These are phyloP conservation scores for Phocoena sinus DNA, from an alignment of 2,113 vertebrate species.

Conservation along the genomic window DNA sequence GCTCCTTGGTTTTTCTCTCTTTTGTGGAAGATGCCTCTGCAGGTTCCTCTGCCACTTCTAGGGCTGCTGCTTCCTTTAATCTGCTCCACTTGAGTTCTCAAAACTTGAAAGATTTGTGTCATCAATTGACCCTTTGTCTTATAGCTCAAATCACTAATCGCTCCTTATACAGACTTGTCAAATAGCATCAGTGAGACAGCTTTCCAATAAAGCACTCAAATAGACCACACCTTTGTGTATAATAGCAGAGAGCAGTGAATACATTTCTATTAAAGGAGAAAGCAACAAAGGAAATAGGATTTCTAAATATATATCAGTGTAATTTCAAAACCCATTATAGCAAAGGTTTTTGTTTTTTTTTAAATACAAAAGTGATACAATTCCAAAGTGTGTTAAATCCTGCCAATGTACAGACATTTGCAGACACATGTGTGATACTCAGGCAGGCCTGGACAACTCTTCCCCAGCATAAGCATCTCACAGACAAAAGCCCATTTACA, in stretches of 20 bases:
- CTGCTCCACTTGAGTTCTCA: neutral
- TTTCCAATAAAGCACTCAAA: neutral
- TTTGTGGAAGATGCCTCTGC: neutral
- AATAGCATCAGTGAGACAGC: neutral
- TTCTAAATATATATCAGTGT: neutral
- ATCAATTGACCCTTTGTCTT: neutral
- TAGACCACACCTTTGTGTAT: neutral
- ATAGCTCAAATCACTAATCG: neutral
- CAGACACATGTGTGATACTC: neutral
- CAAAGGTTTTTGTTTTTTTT: neutral
- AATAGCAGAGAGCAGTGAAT: neutral
- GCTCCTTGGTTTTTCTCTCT: neutral
- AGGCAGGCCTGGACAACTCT: neutral
- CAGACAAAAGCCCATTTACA: neutral
- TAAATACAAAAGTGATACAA: neutral
- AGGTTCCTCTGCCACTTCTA: neutral
- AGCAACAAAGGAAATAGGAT: neutral
- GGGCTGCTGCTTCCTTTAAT: neutral
- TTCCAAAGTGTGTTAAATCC: neutral
- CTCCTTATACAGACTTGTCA: neutral
- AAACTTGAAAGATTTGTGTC: neutral
- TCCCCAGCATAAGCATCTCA: neutral
- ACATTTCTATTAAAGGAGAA: neutral
- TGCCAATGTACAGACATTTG: neutral
- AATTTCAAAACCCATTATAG: neutral